Evolutionary conservation across 2,888 invertebrate species (phyloP).

Genomic region (Eledona agricola): DNA sequence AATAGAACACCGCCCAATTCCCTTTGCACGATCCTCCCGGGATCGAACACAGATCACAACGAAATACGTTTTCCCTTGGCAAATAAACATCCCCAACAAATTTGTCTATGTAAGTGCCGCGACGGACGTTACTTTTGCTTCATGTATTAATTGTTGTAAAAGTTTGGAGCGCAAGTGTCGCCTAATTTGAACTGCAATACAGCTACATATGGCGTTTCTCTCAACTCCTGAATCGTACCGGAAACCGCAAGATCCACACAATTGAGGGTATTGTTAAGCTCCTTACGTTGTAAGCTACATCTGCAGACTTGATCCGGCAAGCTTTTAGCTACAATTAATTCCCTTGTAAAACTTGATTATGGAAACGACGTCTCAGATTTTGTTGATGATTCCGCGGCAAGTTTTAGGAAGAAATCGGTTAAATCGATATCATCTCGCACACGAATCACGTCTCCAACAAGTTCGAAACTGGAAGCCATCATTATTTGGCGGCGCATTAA

Average conservation of each 20-base stretch:
- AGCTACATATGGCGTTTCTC: constrained; percentile 36
- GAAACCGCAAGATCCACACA: constrained; percentile 56
- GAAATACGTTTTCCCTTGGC: constrained; percentile 32
- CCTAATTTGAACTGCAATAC: constrained; percentile 31
- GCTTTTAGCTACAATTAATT: constrained; percentile 36
- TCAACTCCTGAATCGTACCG: constrained; percentile 40
- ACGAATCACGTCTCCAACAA: no score
- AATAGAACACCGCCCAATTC: constrained; percentile 40
- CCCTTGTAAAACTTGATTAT: constrained; percentile 34
- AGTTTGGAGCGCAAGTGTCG: constrained; percentile 22
- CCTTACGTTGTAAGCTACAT: constrained; percentile 53
- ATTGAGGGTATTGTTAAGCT: constrained; percentile 55
- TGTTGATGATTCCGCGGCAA: constrained; percentile 7
- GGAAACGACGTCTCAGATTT: constrained; percentile 14
- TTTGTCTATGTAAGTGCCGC: constrained; percentile 21
- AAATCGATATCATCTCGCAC: no score
- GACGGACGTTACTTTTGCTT: no score
- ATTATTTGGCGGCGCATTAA: no score
- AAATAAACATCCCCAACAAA: constrained; percentile 32
- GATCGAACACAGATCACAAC: constrained; percentile 27
- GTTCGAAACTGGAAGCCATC: no score
- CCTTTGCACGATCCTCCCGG: constrained; percentile 33
- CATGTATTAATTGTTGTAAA: no score
- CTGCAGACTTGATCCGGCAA: constrained; percentile 43
- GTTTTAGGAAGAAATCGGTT: no score